Percentiles rank a stretch among this genome's conserved stretches.
Conservation (phyloP, 2,888 invertebrate species). For the Lasiommata megera region DNA sequence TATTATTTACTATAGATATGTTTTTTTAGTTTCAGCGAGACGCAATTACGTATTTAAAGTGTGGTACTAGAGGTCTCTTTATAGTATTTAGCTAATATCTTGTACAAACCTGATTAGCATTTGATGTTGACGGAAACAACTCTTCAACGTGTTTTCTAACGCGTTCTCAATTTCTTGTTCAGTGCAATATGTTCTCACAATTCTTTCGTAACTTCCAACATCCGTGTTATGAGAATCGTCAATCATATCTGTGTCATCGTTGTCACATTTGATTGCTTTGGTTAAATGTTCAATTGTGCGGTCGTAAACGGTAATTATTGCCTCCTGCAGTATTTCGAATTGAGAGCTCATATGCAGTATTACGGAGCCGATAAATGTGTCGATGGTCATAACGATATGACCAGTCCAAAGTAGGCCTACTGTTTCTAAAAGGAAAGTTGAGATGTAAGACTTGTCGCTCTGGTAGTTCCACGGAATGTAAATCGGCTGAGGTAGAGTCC, state of each 20-base stretch:
- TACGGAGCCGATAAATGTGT: slow-evolving; percentile 69
- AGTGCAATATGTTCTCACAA: slow-evolving; percentile 47
- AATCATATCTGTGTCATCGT: slow-evolving; percentile 28
- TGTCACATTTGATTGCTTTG: slow-evolving; percentile 37
- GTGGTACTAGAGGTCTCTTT: neutral
- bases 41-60: neutral
- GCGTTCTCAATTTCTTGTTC: slow-evolving; percentile 55
- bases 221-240: slow-evolving; percentile 26
- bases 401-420: slow-evolving; percentile 72
- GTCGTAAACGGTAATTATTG: slow-evolving; percentile 60
- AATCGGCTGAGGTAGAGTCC: slow-evolving; percentile 69
- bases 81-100: neutral
- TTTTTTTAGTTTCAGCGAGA: too few relatives aligned
- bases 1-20: too few relatives aligned
- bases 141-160: slow-evolving; percentile 51
- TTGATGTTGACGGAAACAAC: slow-evolving; percentile 69
- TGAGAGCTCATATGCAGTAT: slow-evolving; percentile 72
- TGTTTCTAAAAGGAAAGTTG: slow-evolving; percentile 64
- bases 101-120: slow-evolving; percentile 53
- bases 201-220: slow-evolving; percentile 38
- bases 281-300: slow-evolving; percentile 53
- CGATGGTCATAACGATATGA: slow-evolving; percentile 72
- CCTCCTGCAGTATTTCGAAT: slow-evolving; percentile 62
- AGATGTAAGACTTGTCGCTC: slow-evolving; percentile 53
- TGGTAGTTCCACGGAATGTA: slow-evolving; percentile 75